Percentiles rank a stretch among this genome's conserved stretches.
Evolutionary conservation across 2,797 vertebrate genomes (phyloP).

Genomic region (Sparus aurata): DNA sequence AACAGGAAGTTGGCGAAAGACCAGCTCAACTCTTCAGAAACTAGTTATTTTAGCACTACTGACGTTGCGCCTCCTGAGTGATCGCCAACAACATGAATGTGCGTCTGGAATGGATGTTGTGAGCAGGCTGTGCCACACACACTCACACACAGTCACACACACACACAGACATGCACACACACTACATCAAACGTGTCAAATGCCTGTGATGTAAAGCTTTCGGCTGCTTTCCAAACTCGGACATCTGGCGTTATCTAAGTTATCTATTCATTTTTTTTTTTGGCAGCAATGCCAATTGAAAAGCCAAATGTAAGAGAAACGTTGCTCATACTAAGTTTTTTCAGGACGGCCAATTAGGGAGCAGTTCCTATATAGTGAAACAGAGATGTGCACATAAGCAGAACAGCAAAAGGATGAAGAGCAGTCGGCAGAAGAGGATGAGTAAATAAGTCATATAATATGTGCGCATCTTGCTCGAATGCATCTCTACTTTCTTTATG

Average conservation of each 20-base stretch:
- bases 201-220: conserved; percentile 16
- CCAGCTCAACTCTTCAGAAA: not conserved
- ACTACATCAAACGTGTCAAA: conserved; percentile 30
- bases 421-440: conserved; percentile 11
- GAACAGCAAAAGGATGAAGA: conserved; percentile 7
- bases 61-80: not conserved
- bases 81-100: conserved; percentile 2
- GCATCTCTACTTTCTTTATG: conserved; percentile 13
- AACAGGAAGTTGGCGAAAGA: not conserved
- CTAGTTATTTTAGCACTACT: not conserved
- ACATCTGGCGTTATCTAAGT: conserved; percentile 17
- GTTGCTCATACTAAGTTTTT: conserved; percentile 5
- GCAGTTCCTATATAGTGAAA: conserved; percentile 7
- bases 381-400: conserved; percentile 10
- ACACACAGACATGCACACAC: conserved; percentile 4
- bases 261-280: conserved; percentile 9
- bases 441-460: conserved; percentile 19
- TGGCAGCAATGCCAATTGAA: conserved; percentile 11
- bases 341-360: conserved; percentile 45
- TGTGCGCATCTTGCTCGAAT: not conserved
- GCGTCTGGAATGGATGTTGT: not conserved
- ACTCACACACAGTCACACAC: conserved; percentile 27
- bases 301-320: conserved; percentile 10
- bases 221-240: conserved; percentile 12
- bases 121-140: not conserved